phyloP scores from a whole-genome alignment of 2,797 vertebrate genomes.

The Dermochelys coriacea region DNA sequence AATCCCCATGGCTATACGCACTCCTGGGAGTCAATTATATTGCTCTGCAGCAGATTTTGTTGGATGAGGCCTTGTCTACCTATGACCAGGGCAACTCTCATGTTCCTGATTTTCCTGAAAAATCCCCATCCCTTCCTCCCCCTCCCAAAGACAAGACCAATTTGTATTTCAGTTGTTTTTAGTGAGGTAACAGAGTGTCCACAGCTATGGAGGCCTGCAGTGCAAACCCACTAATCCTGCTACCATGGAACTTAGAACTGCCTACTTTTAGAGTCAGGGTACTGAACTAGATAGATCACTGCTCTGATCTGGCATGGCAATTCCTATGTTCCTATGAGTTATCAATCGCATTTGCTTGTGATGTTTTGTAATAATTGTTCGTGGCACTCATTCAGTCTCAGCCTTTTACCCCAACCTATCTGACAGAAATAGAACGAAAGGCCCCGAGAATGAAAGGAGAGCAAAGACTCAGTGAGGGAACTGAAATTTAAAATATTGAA shows the following conservation, averaged over 20 bases:
- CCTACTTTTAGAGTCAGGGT: neutral
- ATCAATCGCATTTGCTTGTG: neutral
- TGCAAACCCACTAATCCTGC: neutral
- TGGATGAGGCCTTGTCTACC: neutral
- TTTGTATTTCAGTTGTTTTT: neutral
- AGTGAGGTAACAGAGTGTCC: neutral
- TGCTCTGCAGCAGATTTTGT: neutral
- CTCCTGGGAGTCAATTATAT: neutral
- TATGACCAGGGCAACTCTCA: neutral
- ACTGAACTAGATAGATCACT: neutral
- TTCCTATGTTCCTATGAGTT: neutral
- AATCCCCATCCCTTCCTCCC: neutral
- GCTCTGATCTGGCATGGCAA: neutral
- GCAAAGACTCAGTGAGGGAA: neutral
- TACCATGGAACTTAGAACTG: neutral
- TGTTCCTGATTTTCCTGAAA: neutral
- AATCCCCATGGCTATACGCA: neutral
- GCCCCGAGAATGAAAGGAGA: slow-evolving; percentile 15
- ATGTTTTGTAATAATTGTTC: slow-evolving; percentile 25
- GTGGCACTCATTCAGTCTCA: slow-evolving; percentile 2
- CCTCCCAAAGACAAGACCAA: neutral
- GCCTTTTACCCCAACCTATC: slow-evolving; percentile 29
- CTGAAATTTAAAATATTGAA: slow-evolving; percentile 56
- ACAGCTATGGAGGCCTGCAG: neutral
- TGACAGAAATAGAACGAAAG: slow-evolving; percentile 37